These are phyloP conservation scores for Platycheirus albimanus DNA, from an alignment of 2,888 invertebrate species.

Conservation along the genomic window DNA sequence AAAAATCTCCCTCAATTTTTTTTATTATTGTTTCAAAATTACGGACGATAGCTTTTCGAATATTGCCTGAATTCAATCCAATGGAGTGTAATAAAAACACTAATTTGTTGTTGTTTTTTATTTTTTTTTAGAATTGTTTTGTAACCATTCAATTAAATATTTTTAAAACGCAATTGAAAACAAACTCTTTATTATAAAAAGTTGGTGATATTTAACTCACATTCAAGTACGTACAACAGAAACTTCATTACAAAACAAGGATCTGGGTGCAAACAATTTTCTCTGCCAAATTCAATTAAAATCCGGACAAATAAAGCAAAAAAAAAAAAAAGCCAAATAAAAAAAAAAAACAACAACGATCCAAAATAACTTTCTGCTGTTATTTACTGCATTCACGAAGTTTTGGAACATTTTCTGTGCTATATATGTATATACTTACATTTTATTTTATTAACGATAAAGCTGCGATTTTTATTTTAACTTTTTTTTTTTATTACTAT, in stretches of 20 bases:
- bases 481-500: conserved; percentile 26
- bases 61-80: too few relatives aligned
- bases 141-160: not conserved
- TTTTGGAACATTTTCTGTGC: conserved; percentile 34
- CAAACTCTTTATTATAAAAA: conserved; percentile 21
- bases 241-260: conserved; percentile 1
- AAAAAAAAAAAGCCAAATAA: conserved; percentile 26
- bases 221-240: not conserved
- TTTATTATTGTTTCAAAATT: too few relatives aligned
- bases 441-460: conserved; percentile 47
- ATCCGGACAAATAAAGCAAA: conserved; percentile 30
- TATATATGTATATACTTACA: conserved; percentile 20
- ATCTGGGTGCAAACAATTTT: not conserved
- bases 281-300: conserved; percentile 39
- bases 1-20: too few relatives aligned
- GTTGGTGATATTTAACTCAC: conserved; percentile 1
- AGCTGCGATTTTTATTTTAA: conserved; percentile 31
- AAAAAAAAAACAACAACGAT: conserved; percentile 1
- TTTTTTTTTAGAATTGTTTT: too few relatives aligned
- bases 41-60: too few relatives aligned
- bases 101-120: too few relatives aligned
- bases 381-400: conserved; percentile 33
- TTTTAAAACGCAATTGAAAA: not conserved
- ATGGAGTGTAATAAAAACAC: too few relatives aligned
- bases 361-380: conserved; percentile 31